Conservation (phyloP, 2,797 vertebrate genomes). For the Champsocephalus esox region DNA sequence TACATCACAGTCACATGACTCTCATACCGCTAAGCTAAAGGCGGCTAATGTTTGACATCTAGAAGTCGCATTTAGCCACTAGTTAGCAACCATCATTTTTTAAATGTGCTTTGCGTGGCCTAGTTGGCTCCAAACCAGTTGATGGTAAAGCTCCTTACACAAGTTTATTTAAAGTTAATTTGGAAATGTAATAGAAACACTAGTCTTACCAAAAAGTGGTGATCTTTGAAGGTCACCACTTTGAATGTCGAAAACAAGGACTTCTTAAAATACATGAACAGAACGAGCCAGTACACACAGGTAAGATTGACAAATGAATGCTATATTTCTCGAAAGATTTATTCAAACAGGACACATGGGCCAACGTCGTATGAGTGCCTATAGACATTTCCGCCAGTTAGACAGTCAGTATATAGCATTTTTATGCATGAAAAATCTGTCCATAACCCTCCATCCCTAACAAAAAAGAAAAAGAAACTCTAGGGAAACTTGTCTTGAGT, state of each 20-base stretch:
- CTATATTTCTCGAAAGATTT: constrained; percentile 73
- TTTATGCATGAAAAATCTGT: constrained; percentile 76
- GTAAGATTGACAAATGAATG: constrained; percentile 35
- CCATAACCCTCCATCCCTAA: constrained; percentile 64
- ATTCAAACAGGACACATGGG: constrained; percentile 78
- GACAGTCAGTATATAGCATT: constrained; percentile 74
- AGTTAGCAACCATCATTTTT: no score
- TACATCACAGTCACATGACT: no score
- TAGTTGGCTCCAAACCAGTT: no score
- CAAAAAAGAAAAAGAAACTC: constrained; percentile 69
- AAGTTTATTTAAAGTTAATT: no score
- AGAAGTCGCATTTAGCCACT: no score
- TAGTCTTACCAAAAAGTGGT: no score
- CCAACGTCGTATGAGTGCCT: constrained; percentile 69
- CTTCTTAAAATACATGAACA: constrained; percentile 12
- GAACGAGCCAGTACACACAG: constrained; percentile 30
- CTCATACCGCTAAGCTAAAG: no score
- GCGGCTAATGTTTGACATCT: no score
- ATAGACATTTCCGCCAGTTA: constrained; percentile 67
- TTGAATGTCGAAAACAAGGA: not conserved
- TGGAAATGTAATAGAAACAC: no score
- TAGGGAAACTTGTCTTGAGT: constrained; percentile 66
- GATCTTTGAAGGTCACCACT: no score
- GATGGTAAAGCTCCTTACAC: no score
- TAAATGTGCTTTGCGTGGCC: no score